Evolutionary conservation across 2,797 vertebrate genomes (phyloP).

Genomic region (Orientallactaga sibirica): DNA sequence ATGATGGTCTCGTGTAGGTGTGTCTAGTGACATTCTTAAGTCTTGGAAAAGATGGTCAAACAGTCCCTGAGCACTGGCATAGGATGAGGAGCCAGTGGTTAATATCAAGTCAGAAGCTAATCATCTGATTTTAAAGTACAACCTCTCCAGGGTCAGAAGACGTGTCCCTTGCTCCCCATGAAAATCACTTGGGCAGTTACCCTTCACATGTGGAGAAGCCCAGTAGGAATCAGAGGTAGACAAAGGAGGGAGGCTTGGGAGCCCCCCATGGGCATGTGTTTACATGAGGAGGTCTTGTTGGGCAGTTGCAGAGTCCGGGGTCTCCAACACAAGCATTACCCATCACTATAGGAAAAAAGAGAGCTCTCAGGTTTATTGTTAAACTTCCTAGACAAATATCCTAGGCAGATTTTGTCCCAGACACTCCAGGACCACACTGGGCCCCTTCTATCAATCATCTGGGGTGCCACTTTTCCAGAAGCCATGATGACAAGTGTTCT

Average conservation of each 20-base stretch:
- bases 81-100: neutral
- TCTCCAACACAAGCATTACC: neutral
- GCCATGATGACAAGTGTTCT: neutral
- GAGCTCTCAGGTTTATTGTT: neutral
- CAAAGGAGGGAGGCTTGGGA: neutral
- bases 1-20: no score
- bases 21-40: neutral
- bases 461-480: neutral
- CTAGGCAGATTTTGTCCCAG: neutral
- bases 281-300: neutral
- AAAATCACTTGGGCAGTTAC: rapidly evolving
- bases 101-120: neutral
- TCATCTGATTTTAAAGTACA: neutral
- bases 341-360: neutral
- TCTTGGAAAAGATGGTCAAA: neutral
- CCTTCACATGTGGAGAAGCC: neutral
- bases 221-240: neutral
- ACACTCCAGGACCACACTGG: neutral
- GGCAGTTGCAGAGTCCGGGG: neutral
- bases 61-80: neutral
- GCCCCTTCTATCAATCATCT: neutral
- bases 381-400: neutral
- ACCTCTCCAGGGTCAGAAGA: neutral
- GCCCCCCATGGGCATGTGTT: neutral
- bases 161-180: rapidly evolving